Evolutionary conservation across 1,140 invertebrate genomes (phyloP).

Genomic region (Ganaspis sp.): DNA sequence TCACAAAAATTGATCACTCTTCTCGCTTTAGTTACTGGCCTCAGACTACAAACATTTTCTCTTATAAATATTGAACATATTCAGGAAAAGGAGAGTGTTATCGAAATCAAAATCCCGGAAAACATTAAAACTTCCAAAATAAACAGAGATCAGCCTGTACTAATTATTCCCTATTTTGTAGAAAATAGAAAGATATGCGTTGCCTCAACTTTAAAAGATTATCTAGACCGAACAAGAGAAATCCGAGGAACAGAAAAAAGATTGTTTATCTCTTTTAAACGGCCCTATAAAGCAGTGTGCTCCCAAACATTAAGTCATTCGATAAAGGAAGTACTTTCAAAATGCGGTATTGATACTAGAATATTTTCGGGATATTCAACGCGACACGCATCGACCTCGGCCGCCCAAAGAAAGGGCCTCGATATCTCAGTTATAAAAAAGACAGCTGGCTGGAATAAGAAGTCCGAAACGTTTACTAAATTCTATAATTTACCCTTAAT

Average conservation of each 20-base stretch:
- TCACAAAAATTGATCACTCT: background rate
- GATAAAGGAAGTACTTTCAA: constrained; percentile 41
- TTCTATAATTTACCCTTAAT: constrained; percentile 43
- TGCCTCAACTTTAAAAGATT: background rate
- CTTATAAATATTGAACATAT: background rate
- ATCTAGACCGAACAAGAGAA: background rate
- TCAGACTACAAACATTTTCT: background rate
- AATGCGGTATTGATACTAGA: constrained; percentile 32
- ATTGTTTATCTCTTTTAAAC: constrained; percentile 34
- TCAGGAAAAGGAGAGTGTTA: background rate
- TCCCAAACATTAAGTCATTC: constrained; percentile 52
- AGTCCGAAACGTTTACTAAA: constrained; percentile 44
- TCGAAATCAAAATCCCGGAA: background rate
- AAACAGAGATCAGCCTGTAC: background rate
- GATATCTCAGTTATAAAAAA: constrained; percentile 37
- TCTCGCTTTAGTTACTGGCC: background rate
- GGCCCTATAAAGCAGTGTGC: constrained; percentile 42
- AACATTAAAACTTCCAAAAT: background rate
- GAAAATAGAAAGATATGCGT: background rate
- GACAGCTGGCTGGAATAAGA: constrained; percentile 45
- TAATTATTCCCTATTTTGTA: background rate
- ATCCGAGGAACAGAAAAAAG: background rate
- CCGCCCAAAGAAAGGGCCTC: constrained; percentile 33
- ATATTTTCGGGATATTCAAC: constrained; percentile 3
- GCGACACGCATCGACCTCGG: constrained; percentile 15